Evolutionary conservation across 2,888 invertebrate genomes (phyloP).

Genomic region (Hypercompe scribonia): DNA sequence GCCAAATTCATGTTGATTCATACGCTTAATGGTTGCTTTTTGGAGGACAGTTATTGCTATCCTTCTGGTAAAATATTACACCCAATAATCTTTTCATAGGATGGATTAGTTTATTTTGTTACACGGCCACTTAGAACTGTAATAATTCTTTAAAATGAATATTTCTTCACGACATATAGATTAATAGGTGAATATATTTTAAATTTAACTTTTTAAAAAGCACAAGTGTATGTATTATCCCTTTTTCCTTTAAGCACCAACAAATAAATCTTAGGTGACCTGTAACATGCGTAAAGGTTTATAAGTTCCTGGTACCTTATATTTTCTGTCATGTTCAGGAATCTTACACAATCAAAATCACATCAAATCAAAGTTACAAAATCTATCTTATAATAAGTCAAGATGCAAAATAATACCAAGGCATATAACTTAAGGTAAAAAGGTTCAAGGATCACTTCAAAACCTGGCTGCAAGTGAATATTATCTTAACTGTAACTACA

Average conservation of each 20-base stretch:
- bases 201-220: not conserved
- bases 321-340: not conserved
- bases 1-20: conserved; percentile 36
- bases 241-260: not conserved
- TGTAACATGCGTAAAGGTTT: not conserved
- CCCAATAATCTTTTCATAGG: not conserved
- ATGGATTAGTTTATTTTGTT: not conserved
- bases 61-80: conserved; percentile 5
- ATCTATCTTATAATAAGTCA: too few relatives aligned
- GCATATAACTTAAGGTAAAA: not conserved
- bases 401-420: too few relatives aligned
- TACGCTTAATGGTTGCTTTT: conserved; percentile 29
- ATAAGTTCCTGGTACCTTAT: not conserved
- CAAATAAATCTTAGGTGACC: not conserved
- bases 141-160: too few relatives aligned
- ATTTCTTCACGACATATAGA: too few relatives aligned
- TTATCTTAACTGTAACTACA: not conserved
- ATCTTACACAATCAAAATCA: not conserved
- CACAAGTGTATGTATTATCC: not conserved
- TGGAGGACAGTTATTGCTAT: conserved; percentile 10
- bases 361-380: not conserved
- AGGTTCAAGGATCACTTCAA: not conserved
- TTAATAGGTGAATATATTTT: too few relatives aligned
- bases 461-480: not conserved
- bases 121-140: too few relatives aligned